phyloP scores from a whole-genome alignment of 1,140 invertebrate species.

The Aphelenchoides besseyi region DNA sequence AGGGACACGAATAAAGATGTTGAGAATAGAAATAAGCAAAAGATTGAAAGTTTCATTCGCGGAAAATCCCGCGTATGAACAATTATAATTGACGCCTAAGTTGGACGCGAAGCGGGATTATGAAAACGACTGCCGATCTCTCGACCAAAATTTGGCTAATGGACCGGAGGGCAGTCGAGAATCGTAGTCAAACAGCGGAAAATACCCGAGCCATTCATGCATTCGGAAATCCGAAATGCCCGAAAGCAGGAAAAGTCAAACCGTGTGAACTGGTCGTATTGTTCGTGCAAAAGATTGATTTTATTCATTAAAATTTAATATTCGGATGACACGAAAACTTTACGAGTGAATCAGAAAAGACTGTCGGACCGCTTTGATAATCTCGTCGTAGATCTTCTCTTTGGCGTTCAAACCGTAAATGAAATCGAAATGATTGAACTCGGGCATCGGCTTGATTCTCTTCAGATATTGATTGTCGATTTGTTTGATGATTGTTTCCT shows the following conservation, averaged over 20 bases:
- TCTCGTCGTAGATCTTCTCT: conserved; percentile 48
- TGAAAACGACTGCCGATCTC: not conserved
- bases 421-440: conserved; percentile 59
- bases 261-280: not conserved
- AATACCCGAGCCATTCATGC: not conserved
- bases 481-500: conserved; percentile 37
- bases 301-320: not conserved
- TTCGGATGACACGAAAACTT: conserved; percentile 13
- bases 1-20: no score
- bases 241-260: not conserved
- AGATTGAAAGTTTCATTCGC: no score
- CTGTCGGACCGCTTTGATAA: conserved; percentile 30
- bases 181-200: not conserved
- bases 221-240: not conserved
- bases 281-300: not conserved
- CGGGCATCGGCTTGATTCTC: conserved; percentile 20
- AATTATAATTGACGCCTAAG: not conserved
- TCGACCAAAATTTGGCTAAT: not conserved
- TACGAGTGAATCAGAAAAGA: not conserved
- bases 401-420: conserved; percentile 48
- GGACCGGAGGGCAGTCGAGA: not conserved
- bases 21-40: no score
- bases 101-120: not conserved
- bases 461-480: conserved; percentile 42
- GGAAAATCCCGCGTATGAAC: no score